These are phyloP conservation scores for Helicorthomorpha holstii DNA, from an alignment of 1,140 invertebrate species.

Conservation along the genomic window DNA sequence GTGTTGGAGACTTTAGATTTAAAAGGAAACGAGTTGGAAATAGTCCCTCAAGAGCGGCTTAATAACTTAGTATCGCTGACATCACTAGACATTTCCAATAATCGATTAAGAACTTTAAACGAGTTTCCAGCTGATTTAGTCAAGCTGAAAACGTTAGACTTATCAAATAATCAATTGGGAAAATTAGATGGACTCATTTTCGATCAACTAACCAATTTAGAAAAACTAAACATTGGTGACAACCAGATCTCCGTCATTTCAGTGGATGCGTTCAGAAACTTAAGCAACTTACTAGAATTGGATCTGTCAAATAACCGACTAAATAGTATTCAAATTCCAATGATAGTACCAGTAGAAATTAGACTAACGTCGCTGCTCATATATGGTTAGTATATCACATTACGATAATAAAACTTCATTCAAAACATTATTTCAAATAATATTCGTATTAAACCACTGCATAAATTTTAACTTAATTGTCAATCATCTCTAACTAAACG, in stretches of 20 bases:
- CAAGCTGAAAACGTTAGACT: constrained; percentile 48
- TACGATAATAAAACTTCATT: too few species aligned
- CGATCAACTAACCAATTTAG: constrained; percentile 36
- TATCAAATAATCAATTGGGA: constrained; percentile 66
- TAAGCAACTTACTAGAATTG: constrained; percentile 57
- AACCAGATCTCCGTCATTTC: constrained; percentile 66
- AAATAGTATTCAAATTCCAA: constrained; percentile 53
- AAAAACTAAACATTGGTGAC: constrained; percentile 56
- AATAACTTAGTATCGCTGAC: constrained; percentile 53
- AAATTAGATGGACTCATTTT: constrained; percentile 57
- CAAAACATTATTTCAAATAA: too few species aligned
- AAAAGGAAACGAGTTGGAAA: constrained; percentile 63
- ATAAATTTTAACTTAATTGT: neutral
- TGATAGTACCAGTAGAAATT: constrained; percentile 16
- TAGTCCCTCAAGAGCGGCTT: constrained; percentile 64
- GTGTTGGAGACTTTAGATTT: constrained; percentile 63
- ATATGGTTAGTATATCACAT: constrained; percentile 16
- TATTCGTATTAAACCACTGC: neutral
- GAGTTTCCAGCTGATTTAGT: constrained; percentile 61
- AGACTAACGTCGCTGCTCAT: constrained; percentile 27
- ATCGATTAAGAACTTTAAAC: constrained; percentile 60
- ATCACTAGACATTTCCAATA: constrained; percentile 62
- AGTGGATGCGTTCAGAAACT: constrained; percentile 54
- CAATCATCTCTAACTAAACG: neutral
- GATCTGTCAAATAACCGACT: constrained; percentile 72